These are phyloP conservation scores for Chionis minor DNA, from an alignment of 2,113 vertebrate genomes.

Conservation along the genomic window DNA sequence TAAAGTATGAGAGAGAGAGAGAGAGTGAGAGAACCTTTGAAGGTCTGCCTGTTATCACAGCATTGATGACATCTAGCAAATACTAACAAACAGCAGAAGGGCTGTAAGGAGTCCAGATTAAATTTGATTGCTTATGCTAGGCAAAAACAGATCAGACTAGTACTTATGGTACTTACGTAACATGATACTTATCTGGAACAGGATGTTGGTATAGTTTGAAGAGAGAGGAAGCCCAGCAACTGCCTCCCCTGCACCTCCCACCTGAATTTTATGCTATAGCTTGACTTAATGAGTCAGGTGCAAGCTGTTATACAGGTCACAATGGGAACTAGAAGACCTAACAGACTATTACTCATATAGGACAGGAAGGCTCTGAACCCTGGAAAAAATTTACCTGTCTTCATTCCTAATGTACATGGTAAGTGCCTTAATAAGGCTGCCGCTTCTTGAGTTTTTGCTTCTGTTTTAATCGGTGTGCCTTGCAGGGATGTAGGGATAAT, in stretches of 20 bases:
- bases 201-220: not conserved
- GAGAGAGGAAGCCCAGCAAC: not conserved
- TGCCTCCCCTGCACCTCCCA: accelerated
- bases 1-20: not conserved
- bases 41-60: not conserved
- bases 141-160: not conserved
- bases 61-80: not conserved
- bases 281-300: not conserved
- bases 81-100: not conserved
- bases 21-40: not conserved
- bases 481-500: not conserved
- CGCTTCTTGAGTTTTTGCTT: not conserved
- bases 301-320: not conserved
- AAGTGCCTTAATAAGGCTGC: not conserved
- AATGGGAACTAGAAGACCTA: not conserved
- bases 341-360: not conserved
- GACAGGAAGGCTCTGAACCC: not conserved
- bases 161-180: too few species aligned
- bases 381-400: not conserved
- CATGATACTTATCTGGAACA: not conserved
- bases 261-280: not conserved
- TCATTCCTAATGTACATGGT: not conserved
- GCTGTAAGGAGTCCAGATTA: not conserved
- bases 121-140: not conserved
- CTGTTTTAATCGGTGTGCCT: not conserved